Percentiles rank a stretch among this genome's conserved stretches.
phyloP scores from a whole-genome alignment of 2,888 invertebrate species.

The Tipula lateralis region DNA sequence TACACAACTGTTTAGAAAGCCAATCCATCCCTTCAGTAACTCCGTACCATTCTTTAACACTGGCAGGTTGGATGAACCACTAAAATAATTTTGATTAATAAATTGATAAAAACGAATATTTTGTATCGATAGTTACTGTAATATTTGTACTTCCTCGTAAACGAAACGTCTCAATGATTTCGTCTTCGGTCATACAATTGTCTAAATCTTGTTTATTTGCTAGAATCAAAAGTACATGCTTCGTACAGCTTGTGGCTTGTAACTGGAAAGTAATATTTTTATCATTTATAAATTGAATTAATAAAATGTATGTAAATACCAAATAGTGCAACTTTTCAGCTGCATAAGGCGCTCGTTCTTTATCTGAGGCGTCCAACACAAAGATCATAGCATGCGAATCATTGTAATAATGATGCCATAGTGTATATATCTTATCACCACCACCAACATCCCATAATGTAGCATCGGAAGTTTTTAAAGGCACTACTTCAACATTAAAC shows the following conservation, averaged over 20 bases:
- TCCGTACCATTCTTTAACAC: not conserved
- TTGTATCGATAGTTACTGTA: not conserved
- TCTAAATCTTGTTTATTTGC: not conserved
- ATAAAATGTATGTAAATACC: not conserved
- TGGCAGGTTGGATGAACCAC: not conserved
- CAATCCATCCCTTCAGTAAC: not conserved
- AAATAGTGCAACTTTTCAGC: not conserved
- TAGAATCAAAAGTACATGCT: not conserved
- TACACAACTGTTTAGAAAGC: not conserved
- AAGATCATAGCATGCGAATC: not conserved
- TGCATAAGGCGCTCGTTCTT: not conserved
- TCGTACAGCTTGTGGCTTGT: not conserved
- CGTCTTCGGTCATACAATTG: not conserved
- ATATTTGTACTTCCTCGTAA: not conserved
- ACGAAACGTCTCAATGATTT: not conserved
- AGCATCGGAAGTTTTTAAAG: not conserved
- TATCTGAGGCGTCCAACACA: not conserved
- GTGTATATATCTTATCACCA: not conserved
- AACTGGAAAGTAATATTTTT: not conserved
- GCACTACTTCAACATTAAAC: not conserved
- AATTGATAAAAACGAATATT: not conserved
- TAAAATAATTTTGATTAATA: not conserved
- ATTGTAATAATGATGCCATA: not conserved
- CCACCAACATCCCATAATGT: not conserved
- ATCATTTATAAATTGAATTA: too few relatives aligned